Percentiles rank a stretch among this genome's conserved stretches.
phyloP scores from a whole-genome alignment of 2,113 vertebrate genomes.

The Rhynchopsitta pachyrhyncha region DNA sequence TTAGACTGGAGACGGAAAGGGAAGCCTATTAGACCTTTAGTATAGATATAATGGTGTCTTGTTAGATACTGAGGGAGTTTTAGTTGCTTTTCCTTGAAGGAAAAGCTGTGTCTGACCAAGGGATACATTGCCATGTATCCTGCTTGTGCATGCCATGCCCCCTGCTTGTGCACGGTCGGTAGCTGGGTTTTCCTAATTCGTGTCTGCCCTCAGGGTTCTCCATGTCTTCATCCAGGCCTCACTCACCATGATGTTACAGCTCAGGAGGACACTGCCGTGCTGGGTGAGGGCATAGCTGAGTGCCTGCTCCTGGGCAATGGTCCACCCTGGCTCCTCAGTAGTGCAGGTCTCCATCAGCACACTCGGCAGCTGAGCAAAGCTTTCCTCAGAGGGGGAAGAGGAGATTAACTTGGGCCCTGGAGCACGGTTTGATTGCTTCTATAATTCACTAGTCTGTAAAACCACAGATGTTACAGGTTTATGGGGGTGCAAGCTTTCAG shows the following conservation, averaged over 20 bases:
- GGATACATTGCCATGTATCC: neutral
- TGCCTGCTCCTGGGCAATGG: neutral
- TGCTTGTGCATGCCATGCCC: neutral
- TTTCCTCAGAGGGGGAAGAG: neutral
- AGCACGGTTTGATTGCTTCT: neutral
- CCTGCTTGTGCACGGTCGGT: accelerated
- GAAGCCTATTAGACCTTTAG: neutral
- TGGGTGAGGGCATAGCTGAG: neutral
- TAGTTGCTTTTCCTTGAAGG: neutral
- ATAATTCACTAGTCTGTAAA: neutral
- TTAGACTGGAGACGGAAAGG: neutral
- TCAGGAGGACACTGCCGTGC: neutral
- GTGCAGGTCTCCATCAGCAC: neutral
- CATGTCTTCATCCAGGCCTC: neutral
- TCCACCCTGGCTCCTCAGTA: neutral
- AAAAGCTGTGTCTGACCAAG: neutral
- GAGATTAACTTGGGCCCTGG: neutral
- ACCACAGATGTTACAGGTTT: neutral
- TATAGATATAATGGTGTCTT: neutral
- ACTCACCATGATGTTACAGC: accelerated
- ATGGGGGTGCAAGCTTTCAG: neutral
- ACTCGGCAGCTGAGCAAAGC: neutral
- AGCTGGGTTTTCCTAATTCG: neutral
- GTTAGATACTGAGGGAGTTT: neutral
- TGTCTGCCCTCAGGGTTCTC: neutral